These are phyloP conservation scores for Eremophila alpestris DNA, from an alignment of 2,797 vertebrate genomes.

Conservation along the genomic window DNA sequence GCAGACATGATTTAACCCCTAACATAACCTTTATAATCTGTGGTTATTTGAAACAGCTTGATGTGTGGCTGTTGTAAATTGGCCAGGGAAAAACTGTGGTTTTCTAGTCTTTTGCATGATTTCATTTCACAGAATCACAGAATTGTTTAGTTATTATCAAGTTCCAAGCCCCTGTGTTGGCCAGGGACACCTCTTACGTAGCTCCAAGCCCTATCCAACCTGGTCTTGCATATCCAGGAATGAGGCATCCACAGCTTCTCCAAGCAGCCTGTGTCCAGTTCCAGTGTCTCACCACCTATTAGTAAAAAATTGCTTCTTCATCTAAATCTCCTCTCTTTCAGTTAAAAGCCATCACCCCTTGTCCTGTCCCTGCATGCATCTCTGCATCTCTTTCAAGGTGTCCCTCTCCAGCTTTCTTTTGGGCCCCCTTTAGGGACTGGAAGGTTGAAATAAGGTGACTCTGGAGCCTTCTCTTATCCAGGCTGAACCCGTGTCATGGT, in stretches of 20 bases:
- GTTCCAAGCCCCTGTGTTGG: neutral
- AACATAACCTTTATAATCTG: neutral
- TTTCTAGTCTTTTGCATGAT: neutral
- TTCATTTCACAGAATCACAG: neutral
- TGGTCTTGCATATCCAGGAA: neutral
- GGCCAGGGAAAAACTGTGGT: neutral
- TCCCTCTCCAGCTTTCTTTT: neutral
- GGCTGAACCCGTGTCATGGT: neutral
- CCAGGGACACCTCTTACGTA: neutral
- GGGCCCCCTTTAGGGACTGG: neutral
- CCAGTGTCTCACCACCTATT: neutral
- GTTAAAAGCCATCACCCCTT: neutral
- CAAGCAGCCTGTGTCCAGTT: neutral
- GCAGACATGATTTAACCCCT: neutral
- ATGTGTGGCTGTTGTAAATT: neutral
- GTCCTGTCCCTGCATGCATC: neutral
- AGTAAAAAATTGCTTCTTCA: neutral
- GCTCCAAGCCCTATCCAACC: neutral
- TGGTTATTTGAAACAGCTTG: neutral
- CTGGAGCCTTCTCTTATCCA: neutral
- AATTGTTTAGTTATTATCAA: neutral
- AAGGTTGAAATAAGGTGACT: neutral
- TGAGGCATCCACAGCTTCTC: neutral
- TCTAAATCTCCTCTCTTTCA: neutral
- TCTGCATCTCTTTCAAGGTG: too few species aligned